Conservation (phyloP, 2,113 vertebrate genomes). For the Pseudorasbora parva region DNA sequence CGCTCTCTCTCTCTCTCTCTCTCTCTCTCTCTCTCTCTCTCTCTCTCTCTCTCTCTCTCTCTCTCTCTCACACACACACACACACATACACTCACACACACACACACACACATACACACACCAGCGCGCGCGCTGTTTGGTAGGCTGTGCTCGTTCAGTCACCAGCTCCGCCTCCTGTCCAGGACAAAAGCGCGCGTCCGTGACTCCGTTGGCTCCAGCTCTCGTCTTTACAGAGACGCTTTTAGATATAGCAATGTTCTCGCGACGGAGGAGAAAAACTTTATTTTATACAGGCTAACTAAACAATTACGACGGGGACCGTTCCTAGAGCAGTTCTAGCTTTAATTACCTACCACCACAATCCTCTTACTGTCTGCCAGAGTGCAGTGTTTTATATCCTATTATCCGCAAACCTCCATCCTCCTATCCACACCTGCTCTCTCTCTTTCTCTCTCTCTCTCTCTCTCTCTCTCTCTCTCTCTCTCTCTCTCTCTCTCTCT, state of each 20-base stretch:
- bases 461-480: slow-evolving; percentile 21
- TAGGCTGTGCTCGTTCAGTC: slow-evolving; percentile 74
- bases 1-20: slow-evolving; percentile 58
- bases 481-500: slow-evolving; percentile 17
- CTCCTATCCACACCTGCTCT: background rate
- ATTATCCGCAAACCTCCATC: background rate
- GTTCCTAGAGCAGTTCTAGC: slow-evolving; percentile 1
- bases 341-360: slow-evolving; percentile 28
- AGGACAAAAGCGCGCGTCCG: slow-evolving; percentile 62
- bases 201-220: slow-evolving; percentile 45
- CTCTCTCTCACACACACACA: slow-evolving; percentile 41
- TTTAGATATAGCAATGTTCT: background rate
- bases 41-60: slow-evolving; percentile 40
- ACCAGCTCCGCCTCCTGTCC: slow-evolving; percentile 71
- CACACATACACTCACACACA: slow-evolving; percentile 33
- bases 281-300: background rate
- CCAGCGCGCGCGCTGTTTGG: slow-evolving; percentile 63
- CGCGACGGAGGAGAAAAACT: slow-evolving; percentile 13
- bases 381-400: background rate
- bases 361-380: slow-evolving; percentile 24
- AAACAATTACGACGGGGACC: background rate
- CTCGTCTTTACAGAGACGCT: slow-evolving; percentile 59
- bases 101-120: slow-evolving; percentile 47
- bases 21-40: slow-evolving; percentile 49
- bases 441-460: background rate